These are phyloP conservation scores for Parnassius orleans DNA, from an alignment of 2,888 invertebrate species.

Conservation along the genomic window DNA sequence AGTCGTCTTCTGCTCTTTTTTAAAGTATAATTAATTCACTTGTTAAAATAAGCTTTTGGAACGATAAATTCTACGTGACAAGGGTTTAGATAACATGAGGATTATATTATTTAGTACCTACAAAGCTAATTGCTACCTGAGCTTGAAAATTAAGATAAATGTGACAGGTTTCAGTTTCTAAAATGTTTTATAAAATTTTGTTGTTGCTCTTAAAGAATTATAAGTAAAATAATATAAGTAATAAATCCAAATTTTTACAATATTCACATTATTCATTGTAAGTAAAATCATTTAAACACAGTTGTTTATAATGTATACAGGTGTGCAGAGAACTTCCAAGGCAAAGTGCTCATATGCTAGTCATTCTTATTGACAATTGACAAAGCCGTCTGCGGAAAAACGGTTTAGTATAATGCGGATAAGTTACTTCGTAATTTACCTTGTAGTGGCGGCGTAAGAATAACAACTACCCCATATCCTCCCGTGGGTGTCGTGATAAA, in stretches of 20 bases:
- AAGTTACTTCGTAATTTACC: conserved; percentile 39
- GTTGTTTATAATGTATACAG: conserved; percentile 14
- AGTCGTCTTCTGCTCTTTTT: no score
- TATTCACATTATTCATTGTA: no score
- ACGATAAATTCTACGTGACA: conserved; percentile 1
- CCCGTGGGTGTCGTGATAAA: no score
- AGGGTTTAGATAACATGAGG: not conserved
- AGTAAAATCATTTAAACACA: not conserved
- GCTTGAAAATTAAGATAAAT: not conserved
- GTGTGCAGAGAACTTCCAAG: conserved; percentile 46
- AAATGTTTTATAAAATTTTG: not conserved
- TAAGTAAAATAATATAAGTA: no score
- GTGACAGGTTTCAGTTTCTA: not conserved
- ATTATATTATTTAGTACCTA: not conserved
- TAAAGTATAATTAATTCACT: no score
- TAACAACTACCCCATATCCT: no score
- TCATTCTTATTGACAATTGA: conserved; percentile 53
- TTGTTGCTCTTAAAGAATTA: no score
- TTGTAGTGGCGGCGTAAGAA: no score
- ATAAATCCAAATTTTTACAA: no score
- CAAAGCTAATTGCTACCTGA: not conserved
- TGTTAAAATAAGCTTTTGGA: conserved; percentile 1
- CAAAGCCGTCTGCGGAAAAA: conserved; percentile 56
- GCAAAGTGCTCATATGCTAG: conserved; percentile 40
- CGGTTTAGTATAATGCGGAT: conserved; percentile 42